These are phyloP conservation scores for Ceraclea dissimilis DNA, from an alignment of 2,888 invertebrate species.

Conservation along the genomic window DNA sequence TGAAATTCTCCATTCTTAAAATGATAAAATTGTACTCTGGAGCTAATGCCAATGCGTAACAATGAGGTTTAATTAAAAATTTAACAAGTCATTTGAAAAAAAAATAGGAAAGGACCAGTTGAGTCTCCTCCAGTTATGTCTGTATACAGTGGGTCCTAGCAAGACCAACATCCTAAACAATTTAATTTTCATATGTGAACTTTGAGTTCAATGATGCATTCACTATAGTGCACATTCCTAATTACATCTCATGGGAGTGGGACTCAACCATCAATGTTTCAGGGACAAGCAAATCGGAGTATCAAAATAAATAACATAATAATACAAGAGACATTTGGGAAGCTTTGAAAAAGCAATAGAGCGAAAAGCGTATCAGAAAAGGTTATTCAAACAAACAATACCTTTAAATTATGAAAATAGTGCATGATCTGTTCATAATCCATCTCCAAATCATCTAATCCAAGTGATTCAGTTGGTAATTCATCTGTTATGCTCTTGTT, in stretches of 20 bases:
- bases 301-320: no score
- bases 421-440: conserved; percentile 97
- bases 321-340: no score
- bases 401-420: conserved; percentile 96
- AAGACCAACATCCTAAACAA: no score
- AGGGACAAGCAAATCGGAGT: no score
- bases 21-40: conserved; percentile 12
- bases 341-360: no score
- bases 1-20: conserved; percentile 23
- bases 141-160: background rate
- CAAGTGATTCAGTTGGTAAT: conserved; percentile 54
- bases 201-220: no score
- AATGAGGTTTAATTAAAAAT: background rate
- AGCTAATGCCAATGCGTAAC: background rate
- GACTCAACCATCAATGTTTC: no score
- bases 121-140: background rate
- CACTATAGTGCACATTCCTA: no score
- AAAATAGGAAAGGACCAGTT: background rate
- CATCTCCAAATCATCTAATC: conserved; percentile 82
- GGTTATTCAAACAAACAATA: conserved; percentile 33
- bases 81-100: background rate
- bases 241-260: no score
- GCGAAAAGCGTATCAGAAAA: background rate
- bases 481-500: conserved; percentile 42
- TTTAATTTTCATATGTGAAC: no score